Evolutionary conservation across 2,797 vertebrate species (phyloP).

Genomic region (Darevskia mixta): DNA sequence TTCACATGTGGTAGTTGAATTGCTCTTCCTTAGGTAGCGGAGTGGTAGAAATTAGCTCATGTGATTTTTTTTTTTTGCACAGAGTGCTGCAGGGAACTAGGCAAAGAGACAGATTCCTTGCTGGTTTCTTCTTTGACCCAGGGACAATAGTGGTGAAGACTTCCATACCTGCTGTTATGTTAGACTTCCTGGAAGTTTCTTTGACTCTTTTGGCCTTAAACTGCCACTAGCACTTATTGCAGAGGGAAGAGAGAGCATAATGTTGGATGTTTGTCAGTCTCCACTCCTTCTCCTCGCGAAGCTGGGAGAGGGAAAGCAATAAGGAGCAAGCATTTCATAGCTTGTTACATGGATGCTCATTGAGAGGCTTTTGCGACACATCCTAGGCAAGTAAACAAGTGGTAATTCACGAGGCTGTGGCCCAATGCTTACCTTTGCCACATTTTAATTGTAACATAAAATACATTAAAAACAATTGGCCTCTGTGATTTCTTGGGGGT

Average conservation of each 20-base stretch:
- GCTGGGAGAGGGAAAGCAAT: not conserved
- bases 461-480: not conserved
- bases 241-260: not conserved
- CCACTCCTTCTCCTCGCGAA: not conserved
- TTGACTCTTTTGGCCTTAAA: not conserved
- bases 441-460: too few relatives aligned
- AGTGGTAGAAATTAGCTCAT: not conserved
- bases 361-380: not conserved
- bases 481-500: not conserved
- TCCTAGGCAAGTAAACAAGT: too few relatives aligned
- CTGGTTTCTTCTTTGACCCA: not conserved
- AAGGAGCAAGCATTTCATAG: not conserved
- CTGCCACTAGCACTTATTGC: not conserved
- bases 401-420: too few relatives aligned
- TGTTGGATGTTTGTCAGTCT: not conserved
- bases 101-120: not conserved
- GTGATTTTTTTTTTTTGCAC: not conserved
- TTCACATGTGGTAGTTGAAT: not conserved
- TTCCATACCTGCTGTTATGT: not conserved
- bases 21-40: slow-evolving; percentile 8
- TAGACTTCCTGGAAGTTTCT: not conserved
- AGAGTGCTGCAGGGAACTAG: not conserved
- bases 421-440: too few relatives aligned
- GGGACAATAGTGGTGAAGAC: not conserved
- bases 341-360: not conserved